Conservation (phyloP, 2,797 vertebrate species). For the Gobionotothen gibberifrons region DNA sequence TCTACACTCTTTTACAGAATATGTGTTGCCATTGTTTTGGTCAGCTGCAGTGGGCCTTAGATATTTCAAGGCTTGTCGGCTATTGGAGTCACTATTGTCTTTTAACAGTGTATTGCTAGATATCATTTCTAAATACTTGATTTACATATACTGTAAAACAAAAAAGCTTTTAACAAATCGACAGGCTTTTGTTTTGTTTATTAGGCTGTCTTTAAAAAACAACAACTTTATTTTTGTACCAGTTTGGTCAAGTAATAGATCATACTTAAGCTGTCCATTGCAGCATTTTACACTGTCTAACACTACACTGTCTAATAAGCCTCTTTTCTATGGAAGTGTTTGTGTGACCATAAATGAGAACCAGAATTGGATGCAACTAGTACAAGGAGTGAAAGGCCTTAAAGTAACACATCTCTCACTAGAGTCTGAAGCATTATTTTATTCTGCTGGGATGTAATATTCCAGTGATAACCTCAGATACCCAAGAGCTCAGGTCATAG, state of each 20-base stretch:
- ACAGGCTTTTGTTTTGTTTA: neutral
- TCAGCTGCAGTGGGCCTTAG: conserved; percentile 23
- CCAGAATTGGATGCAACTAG: neutral
- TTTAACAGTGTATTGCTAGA: neutral
- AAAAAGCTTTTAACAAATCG: too few relatives aligned
- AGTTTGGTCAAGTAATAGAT: too few relatives aligned
- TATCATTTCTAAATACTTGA: too few relatives aligned
- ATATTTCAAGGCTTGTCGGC: conserved; percentile 6
- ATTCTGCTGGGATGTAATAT: neutral
- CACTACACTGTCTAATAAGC: neutral
- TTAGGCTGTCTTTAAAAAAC: too few relatives aligned
- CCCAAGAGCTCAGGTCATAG: neutral
- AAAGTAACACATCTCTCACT: neutral
- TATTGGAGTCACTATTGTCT: conserved; percentile 24
- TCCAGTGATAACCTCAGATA: neutral
- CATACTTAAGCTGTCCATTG: neutral
- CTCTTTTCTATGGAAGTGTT: neutral
- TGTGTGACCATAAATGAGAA: neutral
- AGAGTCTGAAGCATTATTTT: neutral
- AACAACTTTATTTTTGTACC: too few relatives aligned
- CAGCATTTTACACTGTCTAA: neutral
- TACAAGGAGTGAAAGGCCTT: neutral
- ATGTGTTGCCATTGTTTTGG: conserved; percentile 5
- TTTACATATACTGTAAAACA: too few relatives aligned
- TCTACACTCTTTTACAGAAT: neutral